These are phyloP conservation scores for Sebastes vulpes DNA, from an alignment of 2,797 vertebrate species.

Conservation along the genomic window DNA sequence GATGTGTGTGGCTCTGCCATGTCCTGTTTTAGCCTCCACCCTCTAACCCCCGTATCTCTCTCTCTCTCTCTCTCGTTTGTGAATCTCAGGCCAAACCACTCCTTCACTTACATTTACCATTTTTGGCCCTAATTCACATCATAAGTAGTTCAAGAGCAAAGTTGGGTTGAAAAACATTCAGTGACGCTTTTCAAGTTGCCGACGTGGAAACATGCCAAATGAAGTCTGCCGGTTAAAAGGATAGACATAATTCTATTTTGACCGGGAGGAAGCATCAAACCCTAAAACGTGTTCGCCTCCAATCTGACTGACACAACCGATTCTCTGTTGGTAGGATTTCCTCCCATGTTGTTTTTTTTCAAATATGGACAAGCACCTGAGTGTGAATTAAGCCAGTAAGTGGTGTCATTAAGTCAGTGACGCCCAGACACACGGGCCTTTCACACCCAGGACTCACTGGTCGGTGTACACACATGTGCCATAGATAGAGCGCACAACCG, in stretches of 20 bases:
- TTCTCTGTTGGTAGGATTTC: constrained; percentile 80
- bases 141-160: constrained; percentile 9
- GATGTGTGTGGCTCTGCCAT: constrained; percentile 60
- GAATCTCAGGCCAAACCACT: constrained; percentile 17
- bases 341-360: constrained; percentile 75
- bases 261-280: constrained; percentile 56
- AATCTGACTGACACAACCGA: constrained; percentile 71
- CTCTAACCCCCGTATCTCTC: constrained; percentile 17
- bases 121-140: constrained; percentile 43
- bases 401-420: constrained; percentile 84
- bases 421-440: constrained; percentile 79
- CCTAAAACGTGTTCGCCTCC: constrained; percentile 44
- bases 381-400: constrained; percentile 83
- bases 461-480: constrained; percentile 77
- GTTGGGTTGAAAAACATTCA: constrained; percentile 11
- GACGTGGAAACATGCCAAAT: constrained; percentile 46
- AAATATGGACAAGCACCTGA: constrained; percentile 74
- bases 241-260: constrained; percentile 57
- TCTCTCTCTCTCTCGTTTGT: constrained; percentile 13
- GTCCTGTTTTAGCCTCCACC: constrained; percentile 59
- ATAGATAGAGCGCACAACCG: constrained; percentile 79
- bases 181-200: constrained; percentile 34
- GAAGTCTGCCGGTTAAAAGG: constrained; percentile 47
- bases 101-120: constrained; percentile 53
- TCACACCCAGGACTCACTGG: constrained; percentile 65